These are phyloP conservation scores for Caenorhabditis tropicalis DNA, from an alignment of 1,140 invertebrate species.

Conservation along the genomic window DNA sequence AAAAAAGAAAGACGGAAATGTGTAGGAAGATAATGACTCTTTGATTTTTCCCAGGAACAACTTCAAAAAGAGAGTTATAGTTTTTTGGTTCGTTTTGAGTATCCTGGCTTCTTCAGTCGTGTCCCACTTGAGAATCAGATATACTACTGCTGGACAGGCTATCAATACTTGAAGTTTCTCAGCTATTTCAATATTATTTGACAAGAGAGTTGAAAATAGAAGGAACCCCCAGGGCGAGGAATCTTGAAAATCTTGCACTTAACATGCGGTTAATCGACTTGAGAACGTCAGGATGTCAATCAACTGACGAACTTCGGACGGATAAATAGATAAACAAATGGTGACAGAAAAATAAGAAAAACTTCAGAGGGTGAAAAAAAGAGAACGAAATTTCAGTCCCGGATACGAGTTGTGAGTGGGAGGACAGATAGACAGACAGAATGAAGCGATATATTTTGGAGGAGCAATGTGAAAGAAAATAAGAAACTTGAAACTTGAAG, in stretches of 20 bases:
- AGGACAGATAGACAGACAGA: constrained; percentile 28
- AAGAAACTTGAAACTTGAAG: constrained; percentile 36
- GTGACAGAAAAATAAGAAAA: not conserved
- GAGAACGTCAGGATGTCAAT: constrained; percentile 13
- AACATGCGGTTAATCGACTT: not conserved
- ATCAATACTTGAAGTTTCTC: constrained; percentile 14
- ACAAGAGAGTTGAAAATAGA: not conserved
- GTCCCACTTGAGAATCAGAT: constrained; percentile 16
- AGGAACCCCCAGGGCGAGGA: not conserved
- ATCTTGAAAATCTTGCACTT: not conserved
- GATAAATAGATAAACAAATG: constrained; percentile 26
- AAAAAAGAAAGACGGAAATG: not conserved
- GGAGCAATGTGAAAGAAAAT: not conserved
- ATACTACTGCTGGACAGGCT: not conserved
- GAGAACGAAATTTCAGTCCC: constrained; percentile 4
- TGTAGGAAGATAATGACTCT: not conserved
- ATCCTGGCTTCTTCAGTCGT: not conserved
- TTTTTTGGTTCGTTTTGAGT: constrained; percentile 23
- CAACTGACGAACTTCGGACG: constrained; percentile 13
- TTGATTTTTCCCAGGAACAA: not conserved
- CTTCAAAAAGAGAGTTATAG: not conserved
- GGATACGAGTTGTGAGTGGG: constrained; percentile 7
- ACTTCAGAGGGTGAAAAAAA: too few relatives aligned
- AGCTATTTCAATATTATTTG: not conserved
- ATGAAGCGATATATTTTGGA: constrained; percentile 18